Conservation (phyloP, 2,888 invertebrate species). For the Scelioninae gen. 1 region DNA sequence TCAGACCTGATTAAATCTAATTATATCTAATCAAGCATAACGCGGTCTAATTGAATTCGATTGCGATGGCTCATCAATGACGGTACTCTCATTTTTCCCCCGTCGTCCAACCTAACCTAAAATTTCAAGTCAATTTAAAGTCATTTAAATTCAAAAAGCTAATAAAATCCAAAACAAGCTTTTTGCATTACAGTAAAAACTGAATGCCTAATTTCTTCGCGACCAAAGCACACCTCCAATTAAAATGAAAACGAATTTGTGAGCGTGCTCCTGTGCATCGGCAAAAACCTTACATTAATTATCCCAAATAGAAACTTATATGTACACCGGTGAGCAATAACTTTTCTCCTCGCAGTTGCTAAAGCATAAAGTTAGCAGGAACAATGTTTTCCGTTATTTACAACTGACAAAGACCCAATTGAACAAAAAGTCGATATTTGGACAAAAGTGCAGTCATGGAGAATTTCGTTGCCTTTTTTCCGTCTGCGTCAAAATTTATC, state of each 20-base stretch:
- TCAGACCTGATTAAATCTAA: slow-evolving; percentile 58
- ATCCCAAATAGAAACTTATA: slow-evolving; percentile 63
- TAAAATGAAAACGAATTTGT: slow-evolving; percentile 52
- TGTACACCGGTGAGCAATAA: slow-evolving; percentile 55
- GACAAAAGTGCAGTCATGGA: slow-evolving; percentile 20
- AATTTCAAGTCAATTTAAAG: no score
- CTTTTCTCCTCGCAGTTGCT: slow-evolving; percentile 44
- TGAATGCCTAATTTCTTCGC: neutral
- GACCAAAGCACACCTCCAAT: neutral
- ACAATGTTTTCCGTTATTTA: slow-evolving; percentile 54
- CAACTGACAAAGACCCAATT: slow-evolving; percentile 45
- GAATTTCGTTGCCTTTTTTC: slow-evolving; percentile 6
- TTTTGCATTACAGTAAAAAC: neutral
- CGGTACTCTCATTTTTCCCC: neutral
- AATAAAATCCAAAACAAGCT: slow-evolving; percentile 4
- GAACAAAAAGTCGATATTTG: slow-evolving; percentile 42
- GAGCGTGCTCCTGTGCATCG: slow-evolving; percentile 3
- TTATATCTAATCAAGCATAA: slow-evolving; percentile 38
- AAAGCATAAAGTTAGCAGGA: slow-evolving; percentile 47
- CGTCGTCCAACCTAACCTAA: neutral
- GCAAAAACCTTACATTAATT: slow-evolving; percentile 66
- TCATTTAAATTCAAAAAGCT: neutral
- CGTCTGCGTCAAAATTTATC: neutral
- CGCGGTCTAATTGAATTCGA: slow-evolving; percentile 32
- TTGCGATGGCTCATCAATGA: slow-evolving; percentile 15